Base-by-base conservation (phyloP, 2,113 vertebrate genomes). In the Delphinus delphis region DNA sequence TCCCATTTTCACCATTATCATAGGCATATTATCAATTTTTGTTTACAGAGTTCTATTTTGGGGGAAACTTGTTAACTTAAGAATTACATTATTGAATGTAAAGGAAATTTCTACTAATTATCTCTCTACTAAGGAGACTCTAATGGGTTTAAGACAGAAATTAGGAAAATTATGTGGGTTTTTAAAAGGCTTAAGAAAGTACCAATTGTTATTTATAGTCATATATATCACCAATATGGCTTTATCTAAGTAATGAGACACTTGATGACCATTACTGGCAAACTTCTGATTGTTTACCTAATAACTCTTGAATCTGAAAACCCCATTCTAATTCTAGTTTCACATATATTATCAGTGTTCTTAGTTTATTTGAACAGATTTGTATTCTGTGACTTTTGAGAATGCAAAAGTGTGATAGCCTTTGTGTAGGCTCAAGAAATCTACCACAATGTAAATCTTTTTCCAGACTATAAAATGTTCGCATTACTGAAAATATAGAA, bases 301-400 rank as follows among this genome's bases (percentile, higher is more conserved):
- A 33, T 86, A 65, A 44, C 62, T 96, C 36, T 93, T 73, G 12
- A 95, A 73, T 96, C 36, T 88, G 50, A 92, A 93, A 96, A 74
- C 18, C 47, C 14, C 12, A 63, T 47, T 90, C 28, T 85, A 76
- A 47, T 89, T 65, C 58, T 92, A 68, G 36, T 76, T 94, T 92
- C 44, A 85, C 55, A 90, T 11, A 33, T 92, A 28, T 77, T 83
- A 60, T 90, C 50, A 71, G 50, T 88, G 38, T 84, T 77, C 26
- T 67, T 92, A 26, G 3, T 50, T 50, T 33, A 18, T 47, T 55
- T 83, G 86, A 92, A 79, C 14, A 80, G 33, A 86, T 65, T 93
- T 97, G 60, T 93, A 80, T 67, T 92, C 60, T 85, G 33, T 91
- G 36, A 63, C 33, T 93, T 98, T 92, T 88, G 55, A 95, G 17